Conservation (phyloP, 1,140 invertebrate species). For the Nasonia longicornis region DNA sequence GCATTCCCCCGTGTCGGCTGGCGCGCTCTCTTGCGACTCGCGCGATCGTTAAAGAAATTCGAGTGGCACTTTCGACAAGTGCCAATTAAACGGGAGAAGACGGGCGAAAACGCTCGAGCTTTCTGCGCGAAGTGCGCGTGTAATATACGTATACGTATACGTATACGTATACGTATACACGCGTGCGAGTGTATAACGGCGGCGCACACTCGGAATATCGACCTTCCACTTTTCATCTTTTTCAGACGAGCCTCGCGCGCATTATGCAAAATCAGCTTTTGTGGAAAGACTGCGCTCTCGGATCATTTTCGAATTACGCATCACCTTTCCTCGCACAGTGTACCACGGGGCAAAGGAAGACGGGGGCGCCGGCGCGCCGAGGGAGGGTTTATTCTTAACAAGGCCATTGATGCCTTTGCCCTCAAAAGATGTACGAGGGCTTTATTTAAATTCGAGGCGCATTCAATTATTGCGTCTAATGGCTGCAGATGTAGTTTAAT, state of each 20-base stretch:
- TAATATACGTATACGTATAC: not conserved
- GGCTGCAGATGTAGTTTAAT: slow-evolving; percentile 16
- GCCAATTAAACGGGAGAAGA: slow-evolving; percentile 42
- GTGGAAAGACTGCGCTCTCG: not conserved
- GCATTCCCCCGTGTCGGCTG: not conserved
- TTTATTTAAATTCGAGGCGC: slow-evolving; percentile 29
- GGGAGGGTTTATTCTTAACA: slow-evolving; percentile 33
- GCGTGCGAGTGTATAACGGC: not conserved
- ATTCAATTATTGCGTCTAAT: slow-evolving; percentile 31
- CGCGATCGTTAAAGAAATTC: slow-evolving; percentile 40
- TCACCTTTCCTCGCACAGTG: not conserved
- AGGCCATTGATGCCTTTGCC: slow-evolving; percentile 11
- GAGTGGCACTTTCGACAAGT: slow-evolving; percentile 43
- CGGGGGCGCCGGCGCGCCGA: not conserved
- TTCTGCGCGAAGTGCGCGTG: not conserved
- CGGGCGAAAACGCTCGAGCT: slow-evolving; percentile 10
- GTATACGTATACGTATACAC: no score
- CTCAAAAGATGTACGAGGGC: not conserved
- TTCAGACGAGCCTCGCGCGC: not conserved
- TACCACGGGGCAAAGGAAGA: not conserved
- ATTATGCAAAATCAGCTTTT: slow-evolving; percentile 41
- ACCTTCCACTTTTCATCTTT: not conserved
- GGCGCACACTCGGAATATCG: slow-evolving; percentile 13
- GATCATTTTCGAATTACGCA: slow-evolving; percentile 37
- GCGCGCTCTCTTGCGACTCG: not conserved